Base-by-base conservation (phyloP, 2,888 invertebrate genomes). In the Diachrysia chrysitis region DNA sequence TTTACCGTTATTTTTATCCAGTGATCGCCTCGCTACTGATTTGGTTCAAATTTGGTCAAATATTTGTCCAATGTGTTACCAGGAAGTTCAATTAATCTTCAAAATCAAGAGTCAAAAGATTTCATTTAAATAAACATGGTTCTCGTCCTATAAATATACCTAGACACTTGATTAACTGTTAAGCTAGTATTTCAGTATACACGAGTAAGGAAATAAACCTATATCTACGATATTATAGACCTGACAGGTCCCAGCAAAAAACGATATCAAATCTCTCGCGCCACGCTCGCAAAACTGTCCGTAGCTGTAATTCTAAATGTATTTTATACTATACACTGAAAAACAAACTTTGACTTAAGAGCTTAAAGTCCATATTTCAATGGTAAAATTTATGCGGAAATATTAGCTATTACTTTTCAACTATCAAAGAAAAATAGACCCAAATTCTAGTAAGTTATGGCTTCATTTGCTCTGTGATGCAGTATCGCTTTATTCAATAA, bases 401-500 rank as follows among this genome's bases (percentile, higher is more conserved):
- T 75, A 71, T 78, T 71, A 71, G 71, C 70, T 67, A 72, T 73
- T 71, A 73, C 53, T 58, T 53, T 58, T 35, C 0, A 0, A 3
- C 19, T 10, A 4, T 0, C 59, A 56, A 71, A 51, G 35, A 1
- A 67, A 73, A 69, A 51, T 60, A 0, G 12, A 64, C 69, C 64
- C 17, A 79, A 69, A 32, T 0, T 2, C 0, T 0, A 5, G 1
- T 0, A 0, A 0, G 0, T 23, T 65, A 57, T 37, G 71, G 46
- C 56, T 19, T n/a, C 21, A 17, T 66, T 70, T 65, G 2, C 10
- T 25, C 35, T 73, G 63, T 2, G 5, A 2, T 9, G 0, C 0
- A n/a, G 19, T 9, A 23, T 42, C 56, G 70, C 72, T 84, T 83
- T 84, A 86, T 85, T 87, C 83, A 83, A 87, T 84, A 83, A 83